Evolutionary conservation across 2,113 vertebrate species (phyloP).

Genomic region (Barnardius zonarius): DNA sequence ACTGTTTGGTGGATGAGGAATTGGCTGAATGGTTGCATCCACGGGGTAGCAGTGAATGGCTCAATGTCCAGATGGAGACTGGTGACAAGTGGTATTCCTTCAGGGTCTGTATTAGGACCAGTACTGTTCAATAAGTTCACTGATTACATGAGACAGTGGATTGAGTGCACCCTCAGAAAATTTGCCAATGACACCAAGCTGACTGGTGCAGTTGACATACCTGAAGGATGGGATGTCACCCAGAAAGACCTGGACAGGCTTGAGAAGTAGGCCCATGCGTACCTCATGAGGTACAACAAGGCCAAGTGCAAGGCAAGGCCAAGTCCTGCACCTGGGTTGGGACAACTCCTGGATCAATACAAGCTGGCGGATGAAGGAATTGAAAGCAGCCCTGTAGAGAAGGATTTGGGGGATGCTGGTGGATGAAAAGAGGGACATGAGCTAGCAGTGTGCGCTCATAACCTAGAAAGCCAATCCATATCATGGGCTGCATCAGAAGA

Average conservation of each 20-base stretch:
- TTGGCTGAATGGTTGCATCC: background rate
- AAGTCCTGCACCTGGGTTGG: background rate
- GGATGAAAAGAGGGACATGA: background rate
- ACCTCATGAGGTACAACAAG: background rate
- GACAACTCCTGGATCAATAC: background rate
- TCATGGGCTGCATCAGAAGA: background rate
- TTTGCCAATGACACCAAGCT: background rate
- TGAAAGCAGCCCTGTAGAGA: background rate
- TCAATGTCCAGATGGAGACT: background rate
- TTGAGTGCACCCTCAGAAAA: background rate
- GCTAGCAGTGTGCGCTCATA: background rate
- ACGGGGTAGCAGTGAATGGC: background rate
- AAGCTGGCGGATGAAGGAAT: background rate
- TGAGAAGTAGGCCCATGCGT: background rate
- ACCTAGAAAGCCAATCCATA: background rate
- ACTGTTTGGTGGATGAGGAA: background rate
- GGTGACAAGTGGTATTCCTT: background rate
- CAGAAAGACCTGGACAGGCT: background rate
- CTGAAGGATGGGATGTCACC: background rate
- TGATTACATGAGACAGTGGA: background rate
- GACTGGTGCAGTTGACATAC: background rate
- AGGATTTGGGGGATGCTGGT: background rate
- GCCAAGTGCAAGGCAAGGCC: background rate
- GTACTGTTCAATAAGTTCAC: background rate
- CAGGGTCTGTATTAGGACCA: background rate